Evolutionary conservation across 2,113 vertebrate genomes (phyloP), one percentile per base, ranked within the genome.

Genomic region (Erinaceus europaeus): DNA sequence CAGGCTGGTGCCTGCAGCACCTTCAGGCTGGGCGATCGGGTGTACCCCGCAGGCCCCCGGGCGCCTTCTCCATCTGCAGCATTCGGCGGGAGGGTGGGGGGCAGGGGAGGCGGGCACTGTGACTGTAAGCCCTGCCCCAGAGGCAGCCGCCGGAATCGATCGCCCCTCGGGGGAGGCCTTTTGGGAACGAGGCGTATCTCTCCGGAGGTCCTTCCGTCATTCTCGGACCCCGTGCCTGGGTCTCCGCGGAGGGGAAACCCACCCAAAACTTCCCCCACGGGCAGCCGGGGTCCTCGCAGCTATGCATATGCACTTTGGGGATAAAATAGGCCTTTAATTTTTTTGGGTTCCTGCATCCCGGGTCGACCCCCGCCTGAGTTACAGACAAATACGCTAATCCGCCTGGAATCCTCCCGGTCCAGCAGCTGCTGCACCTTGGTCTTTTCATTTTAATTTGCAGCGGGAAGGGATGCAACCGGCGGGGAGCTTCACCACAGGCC

Each of bases 341-440:
- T 62, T 91, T 87, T 92, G 88, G 91, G 80, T 91, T 87, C 42
- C 62, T 75, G 90, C 86, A 69, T 53, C 81, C 74, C 85, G 6
- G 3, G 62, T 74, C n/a, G 52, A 57, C 86, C 78, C 86, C 78
- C 65, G 84, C 87, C 86, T 91, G 82, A 93, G 61, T 91, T 53
- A 75, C 92, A 91, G 92, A 94, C 92, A 94, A 94, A 95, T 85
- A 79, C 50, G 42, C 88, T 94, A 96, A 95, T 94, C 94, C 91
- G 78, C 87, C 64, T 14, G 53, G 93, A 92, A 84, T 90, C 93
- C 90, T 57, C 65, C 88, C 65, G 23, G 32, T 42, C 44, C n/a
- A 13, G 79, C 68, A 44, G 72, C 52, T 40, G 76, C 68, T 2
- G 72, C 77, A 62, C 73, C 86, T 50, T 21, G 20, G 62, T 82